Conservation (phyloP, 1,140 invertebrate genomes). For the Papilio polytes region DNA sequence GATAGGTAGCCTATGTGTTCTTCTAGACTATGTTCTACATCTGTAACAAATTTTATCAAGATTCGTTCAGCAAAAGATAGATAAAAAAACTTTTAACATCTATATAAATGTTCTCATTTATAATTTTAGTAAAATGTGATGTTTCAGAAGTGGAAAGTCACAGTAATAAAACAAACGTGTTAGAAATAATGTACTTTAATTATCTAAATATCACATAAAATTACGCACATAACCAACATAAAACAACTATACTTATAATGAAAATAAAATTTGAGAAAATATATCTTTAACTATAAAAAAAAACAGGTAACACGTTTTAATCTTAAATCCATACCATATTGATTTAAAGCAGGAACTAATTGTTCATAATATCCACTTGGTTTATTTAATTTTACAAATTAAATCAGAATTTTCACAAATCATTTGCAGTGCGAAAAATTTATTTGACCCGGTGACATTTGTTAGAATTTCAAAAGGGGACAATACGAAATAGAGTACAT, state of each 20-base stretch:
- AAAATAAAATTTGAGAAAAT: conserved; percentile 37
- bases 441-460: background rate
- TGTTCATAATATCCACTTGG: background rate
- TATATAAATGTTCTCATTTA: too few relatives aligned
- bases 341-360: conserved; percentile 20
- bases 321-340: background rate
- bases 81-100: too few relatives aligned
- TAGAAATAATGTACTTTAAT: conserved; percentile 38
- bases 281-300: conserved; percentile 15
- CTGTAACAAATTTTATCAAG: too few relatives aligned
- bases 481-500: too few relatives aligned
- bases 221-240: conserved; percentile 45
- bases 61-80: too few relatives aligned
- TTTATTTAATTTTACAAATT: background rate
- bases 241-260: conserved; percentile 25
- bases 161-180: conserved; percentile 30
- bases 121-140: too few relatives aligned
- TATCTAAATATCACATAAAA: conserved; percentile 47
- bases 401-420: background rate
- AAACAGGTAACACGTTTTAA: conserved; percentile 34
- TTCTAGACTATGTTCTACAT: too few relatives aligned
- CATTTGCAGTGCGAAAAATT: background rate
- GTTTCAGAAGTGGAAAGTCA: background rate
- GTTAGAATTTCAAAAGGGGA: too few relatives aligned
- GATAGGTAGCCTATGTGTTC: too few relatives aligned